Conservation (phyloP, 2,113 vertebrate genomes). For the Cyrtonyx montezumae region DNA sequence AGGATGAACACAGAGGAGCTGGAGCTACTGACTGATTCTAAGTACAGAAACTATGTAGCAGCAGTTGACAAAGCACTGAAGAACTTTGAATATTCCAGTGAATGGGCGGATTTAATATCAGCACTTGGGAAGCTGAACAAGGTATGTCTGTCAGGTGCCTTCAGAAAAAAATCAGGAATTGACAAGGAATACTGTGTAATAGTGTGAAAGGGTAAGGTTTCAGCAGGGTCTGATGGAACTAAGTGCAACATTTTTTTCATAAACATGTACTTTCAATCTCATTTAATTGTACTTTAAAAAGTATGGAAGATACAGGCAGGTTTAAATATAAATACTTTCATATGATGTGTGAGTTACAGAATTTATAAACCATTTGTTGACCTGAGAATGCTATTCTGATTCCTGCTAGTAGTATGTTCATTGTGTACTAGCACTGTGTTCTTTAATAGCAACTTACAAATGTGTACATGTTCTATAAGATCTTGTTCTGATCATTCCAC, state of each 20-base stretch:
- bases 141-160: slow-evolving; percentile 75
- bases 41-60: slow-evolving; percentile 98
- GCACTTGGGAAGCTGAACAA: slow-evolving; percentile 98
- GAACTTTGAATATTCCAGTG: slow-evolving; percentile 99
- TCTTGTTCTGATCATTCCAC: background rate
- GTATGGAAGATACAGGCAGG: background rate
- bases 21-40: slow-evolving; percentile 96
- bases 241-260: background rate
- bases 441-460: background rate
- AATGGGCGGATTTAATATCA: slow-evolving; percentile 99
- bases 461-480: background rate
- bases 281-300: background rate
- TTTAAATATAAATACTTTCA: background rate
- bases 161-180: background rate
- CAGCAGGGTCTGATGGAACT: background rate
- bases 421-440: background rate
- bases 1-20: slow-evolving; percentile 99
- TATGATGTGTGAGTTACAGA: background rate
- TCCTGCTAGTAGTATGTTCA: background rate
- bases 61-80: slow-evolving; percentile 98
- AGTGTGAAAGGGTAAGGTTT: background rate
- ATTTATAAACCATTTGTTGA: background rate
- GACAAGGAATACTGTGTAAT: background rate
- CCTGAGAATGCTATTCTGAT: background rate
- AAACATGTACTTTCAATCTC: background rate